A percentile compares a stretch with the other conserved stretches of the same genome.
phyloP scores from a whole-genome alignment of 2,888 invertebrate genomes.

The Tetheella fluctuosa region DNA sequence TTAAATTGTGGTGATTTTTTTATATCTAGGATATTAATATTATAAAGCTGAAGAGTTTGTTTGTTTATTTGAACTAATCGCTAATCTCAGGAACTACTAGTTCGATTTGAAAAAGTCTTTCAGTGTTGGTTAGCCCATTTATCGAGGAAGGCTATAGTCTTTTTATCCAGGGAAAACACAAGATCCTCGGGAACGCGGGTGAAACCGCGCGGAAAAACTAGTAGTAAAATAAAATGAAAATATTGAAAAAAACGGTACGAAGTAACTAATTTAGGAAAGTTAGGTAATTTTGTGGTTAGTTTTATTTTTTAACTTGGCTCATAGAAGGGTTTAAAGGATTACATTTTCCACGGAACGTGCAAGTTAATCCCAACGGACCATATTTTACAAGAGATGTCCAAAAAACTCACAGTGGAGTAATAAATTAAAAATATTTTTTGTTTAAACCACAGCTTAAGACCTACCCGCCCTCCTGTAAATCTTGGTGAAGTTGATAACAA shows the following conservation, averaged over 20 bases:
- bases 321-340: slow-evolving; percentile 8
- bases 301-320: not conserved
- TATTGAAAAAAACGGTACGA: not conserved
- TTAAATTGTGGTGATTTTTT: too few relatives aligned
- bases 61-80: too few relatives aligned
- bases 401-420: slow-evolving; percentile 52
- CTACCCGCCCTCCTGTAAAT: slow-evolving; percentile 23
- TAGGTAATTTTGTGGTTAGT: not conserved
- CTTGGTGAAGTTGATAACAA: slow-evolving; percentile 20
- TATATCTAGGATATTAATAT: too few relatives aligned
- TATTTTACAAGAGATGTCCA: slow-evolving; percentile 51
- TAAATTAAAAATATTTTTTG: slow-evolving; percentile 60
- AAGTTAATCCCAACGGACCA: slow-evolving; percentile 48
- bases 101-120: too few relatives aligned
- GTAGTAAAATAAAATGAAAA: not conserved
- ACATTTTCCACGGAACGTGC: slow-evolving; percentile 16
- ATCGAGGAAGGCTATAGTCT: too few relatives aligned
- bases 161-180: too few relatives aligned
- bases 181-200: too few relatives aligned
- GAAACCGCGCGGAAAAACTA: too few relatives aligned
- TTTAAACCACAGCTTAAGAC: slow-evolving; percentile 32
- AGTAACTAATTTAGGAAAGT: not conserved
- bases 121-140: too few relatives aligned
- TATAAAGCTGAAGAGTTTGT: too few relatives aligned
- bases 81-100: too few relatives aligned